Evolutionary conservation across 2,888 invertebrate species (phyloP).

Genomic region (Apantesis nais): DNA sequence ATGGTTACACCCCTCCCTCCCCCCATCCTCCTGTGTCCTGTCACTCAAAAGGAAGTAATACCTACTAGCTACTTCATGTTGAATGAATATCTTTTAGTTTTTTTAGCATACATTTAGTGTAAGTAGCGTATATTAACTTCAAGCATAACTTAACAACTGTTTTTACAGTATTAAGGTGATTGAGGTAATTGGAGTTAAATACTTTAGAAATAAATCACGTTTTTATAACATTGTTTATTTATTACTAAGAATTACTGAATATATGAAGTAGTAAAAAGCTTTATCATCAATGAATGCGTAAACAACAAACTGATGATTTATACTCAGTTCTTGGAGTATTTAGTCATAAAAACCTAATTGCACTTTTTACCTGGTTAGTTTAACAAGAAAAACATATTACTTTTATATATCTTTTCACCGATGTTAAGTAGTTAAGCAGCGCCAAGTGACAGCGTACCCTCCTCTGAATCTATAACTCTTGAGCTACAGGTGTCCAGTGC

Average conservation of each 20-base stretch:
- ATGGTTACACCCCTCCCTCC: too few species aligned
- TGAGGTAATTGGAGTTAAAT: neutral
- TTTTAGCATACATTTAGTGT: too few species aligned
- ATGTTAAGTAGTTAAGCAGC: too few species aligned
- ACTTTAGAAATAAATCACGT: neutral
- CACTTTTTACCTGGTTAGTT: neutral
- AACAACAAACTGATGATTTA: slow-evolving; percentile 2
- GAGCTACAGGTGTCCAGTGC: too few species aligned
- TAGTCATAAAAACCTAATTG: neutral
- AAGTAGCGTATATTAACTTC: too few species aligned
- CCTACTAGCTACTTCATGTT: too few species aligned
- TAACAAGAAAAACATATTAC: neutral
- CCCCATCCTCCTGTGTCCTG: too few species aligned
- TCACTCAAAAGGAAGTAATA: too few species aligned
- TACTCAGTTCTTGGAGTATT: slow-evolving; percentile 1
- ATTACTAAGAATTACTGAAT: neutral
- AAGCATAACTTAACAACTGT: neutral
- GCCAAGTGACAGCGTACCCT: too few species aligned
- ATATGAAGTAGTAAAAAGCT: neutral
- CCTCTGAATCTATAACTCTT: too few species aligned
- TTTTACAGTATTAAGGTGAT: neutral
- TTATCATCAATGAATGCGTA: slow-evolving; percentile 1
- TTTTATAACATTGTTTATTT: neutral
- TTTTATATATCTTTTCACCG: too few species aligned
- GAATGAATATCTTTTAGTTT: too few species aligned